Conservation (phyloP, 2,888 invertebrate genomes). For the Isotomurus palustris region DNA sequence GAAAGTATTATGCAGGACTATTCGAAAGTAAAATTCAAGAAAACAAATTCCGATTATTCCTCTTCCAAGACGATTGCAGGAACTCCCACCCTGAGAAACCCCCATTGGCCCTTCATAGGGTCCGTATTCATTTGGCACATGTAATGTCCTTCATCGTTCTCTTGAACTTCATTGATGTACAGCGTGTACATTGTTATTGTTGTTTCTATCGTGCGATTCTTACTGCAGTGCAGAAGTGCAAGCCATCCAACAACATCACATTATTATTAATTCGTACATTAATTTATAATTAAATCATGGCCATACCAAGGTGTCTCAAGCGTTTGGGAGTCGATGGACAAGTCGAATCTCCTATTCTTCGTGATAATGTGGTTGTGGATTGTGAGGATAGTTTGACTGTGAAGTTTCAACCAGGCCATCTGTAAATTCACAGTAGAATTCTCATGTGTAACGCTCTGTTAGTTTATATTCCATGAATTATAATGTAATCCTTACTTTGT, state of each 20-base stretch:
- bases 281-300: not conserved
- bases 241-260: too few relatives aligned
- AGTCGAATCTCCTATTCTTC: not conserved
- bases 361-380: slow-evolving; percentile 7
- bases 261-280: too few relatives aligned
- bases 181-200: slow-evolving; percentile 7
- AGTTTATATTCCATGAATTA: not conserved
- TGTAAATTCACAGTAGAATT: not conserved
- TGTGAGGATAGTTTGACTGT: slow-evolving; percentile 2
- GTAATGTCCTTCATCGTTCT: slow-evolving; percentile 5
- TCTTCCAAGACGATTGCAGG: not conserved
- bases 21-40: not conserved
- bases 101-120: slow-evolving; percentile 11
- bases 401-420: slow-evolving; percentile 9
- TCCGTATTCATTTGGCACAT: slow-evolving; percentile 11
- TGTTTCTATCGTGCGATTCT: slow-evolving; percentile 3
- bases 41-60: not conserved
- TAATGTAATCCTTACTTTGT: not conserved
- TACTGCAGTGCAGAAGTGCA: not conserved
- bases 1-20: too few relatives aligned
- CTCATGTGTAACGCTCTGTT: too few relatives aligned
- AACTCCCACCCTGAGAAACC: slow-evolving; percentile 1
- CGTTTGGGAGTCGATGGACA: slow-evolving; percentile 2
- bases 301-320: slow-evolving; percentile 4
- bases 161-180: not conserved